Base-by-base conservation (phyloP, 1,140 invertebrate genomes). In the Scaptomyza pallida region DNA sequence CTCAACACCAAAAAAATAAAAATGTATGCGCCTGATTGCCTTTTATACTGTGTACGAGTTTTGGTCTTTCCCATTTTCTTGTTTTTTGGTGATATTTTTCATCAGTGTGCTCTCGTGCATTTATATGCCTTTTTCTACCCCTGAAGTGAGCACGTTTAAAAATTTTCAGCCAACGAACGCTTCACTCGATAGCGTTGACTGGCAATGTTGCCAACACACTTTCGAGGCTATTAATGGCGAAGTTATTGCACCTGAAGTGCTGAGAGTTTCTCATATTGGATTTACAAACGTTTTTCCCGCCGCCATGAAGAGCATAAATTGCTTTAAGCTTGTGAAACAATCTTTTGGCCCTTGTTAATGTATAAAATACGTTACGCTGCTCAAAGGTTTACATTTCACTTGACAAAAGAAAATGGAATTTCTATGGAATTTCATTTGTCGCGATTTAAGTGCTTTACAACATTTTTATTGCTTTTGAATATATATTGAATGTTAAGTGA, bases 1-100 rank as follows among this genome's bases (percentile, higher is more conserved):
- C 80, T 62, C 60, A 56, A 13, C 51, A 16, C 59, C 37, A 40
- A 52, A 74, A 21, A 21, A 30, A 30, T 8, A 30, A 9, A 30
- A 75, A 75, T 67, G 15, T 57, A 55, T 44, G 16, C 51, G 30
- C 52, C 30, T 64, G 68, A 64, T 41, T 64, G 45, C 26, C 40
- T 52, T 65, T 47, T 17, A 5, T 21, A 19, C 12, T 12, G 9
- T 55, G 47, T 37, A 21, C 56, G 2, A 33, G 15, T 19, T 21
- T 65, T 1, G 8, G 6, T 70, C n/a, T 43, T 33, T 55, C 17
- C 8, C 13, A 2, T 37, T 23, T 50, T 40, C 13, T 50, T 50
- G 40, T 12, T 40, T 21, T 41, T 35, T 17, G 19, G 10, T 50
- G 13, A 3, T n/a, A 6, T 50, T 37, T 40, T 48, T 15, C 16